These are phyloP conservation scores for Huso huso DNA, from an alignment of 2,797 vertebrate species.

Conservation along the genomic window DNA sequence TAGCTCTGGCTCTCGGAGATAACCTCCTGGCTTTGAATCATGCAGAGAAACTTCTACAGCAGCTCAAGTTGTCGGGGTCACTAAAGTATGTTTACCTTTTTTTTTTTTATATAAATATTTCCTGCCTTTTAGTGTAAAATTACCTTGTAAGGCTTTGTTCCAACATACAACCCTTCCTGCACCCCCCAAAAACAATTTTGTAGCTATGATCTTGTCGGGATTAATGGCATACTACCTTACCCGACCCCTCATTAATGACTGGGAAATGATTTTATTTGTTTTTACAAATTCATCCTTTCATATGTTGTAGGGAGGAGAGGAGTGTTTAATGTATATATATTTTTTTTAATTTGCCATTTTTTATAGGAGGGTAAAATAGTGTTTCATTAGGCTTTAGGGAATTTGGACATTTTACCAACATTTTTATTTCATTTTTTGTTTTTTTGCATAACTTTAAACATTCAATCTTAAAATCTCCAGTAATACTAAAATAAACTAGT, in stretches of 20 bases:
- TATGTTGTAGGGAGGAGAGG: too few relatives aligned
- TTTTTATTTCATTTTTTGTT: too few relatives aligned
- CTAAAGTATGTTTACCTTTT: constrained; percentile 76
- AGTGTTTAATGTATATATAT: too few relatives aligned
- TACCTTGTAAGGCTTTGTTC: too few relatives aligned
- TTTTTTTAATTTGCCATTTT: too few relatives aligned
- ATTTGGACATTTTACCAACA: too few relatives aligned
- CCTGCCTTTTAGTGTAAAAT: constrained; percentile 2
- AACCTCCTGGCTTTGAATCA: constrained; percentile 94
- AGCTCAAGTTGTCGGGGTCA: constrained; percentile 89
- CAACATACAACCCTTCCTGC: too few relatives aligned
- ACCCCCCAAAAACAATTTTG: constrained; percentile 9
- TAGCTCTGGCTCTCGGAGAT: constrained; percentile 88
- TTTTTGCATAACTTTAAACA: too few relatives aligned
- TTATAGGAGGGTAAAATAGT: too few relatives aligned
- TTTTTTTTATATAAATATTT: constrained; percentile 17
- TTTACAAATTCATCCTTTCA: constrained; percentile 1
- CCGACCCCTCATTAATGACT: constrained; percentile 13
- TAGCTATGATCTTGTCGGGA: constrained; percentile 8
- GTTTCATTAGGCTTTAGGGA: too few relatives aligned
- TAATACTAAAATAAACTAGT: too few relatives aligned
- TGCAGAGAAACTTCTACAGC: constrained; percentile 91
- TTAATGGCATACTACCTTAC: constrained; percentile 10
- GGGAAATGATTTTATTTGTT: constrained; percentile 5
- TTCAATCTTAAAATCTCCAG: too few relatives aligned